Percentiles rank a stretch among this genome's conserved stretches.
These are phyloP conservation scores for Leptosomus discolor DNA, from an alignment of 2,113 vertebrate genomes.

Conservation along the genomic window DNA sequence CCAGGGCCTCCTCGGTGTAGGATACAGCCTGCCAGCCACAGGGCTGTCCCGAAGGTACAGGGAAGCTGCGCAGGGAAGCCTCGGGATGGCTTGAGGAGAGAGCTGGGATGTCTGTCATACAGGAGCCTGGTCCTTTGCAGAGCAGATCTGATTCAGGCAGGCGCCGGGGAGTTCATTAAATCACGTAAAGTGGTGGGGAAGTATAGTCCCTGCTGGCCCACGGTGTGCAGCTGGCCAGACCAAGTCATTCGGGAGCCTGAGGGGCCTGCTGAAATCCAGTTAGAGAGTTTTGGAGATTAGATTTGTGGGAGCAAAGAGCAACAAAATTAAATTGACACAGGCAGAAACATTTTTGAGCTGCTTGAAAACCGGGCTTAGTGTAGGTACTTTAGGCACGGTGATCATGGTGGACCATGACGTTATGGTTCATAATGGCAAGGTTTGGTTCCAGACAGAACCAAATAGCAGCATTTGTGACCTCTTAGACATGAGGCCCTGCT, in stretches of 20 bases:
- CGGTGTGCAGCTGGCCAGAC: not conserved
- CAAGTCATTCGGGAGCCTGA: not conserved
- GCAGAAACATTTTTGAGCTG: not conserved
- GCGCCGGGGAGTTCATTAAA: not conserved
- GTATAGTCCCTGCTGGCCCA: not conserved
- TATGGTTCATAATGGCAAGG: not conserved
- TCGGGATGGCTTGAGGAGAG: not conserved
- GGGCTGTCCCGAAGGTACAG: not conserved
- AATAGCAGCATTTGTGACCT: not conserved
- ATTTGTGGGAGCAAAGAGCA: constrained; percentile 7
- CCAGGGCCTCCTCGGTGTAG: not conserved
- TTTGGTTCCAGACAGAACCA: not conserved
- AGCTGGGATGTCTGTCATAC: not conserved
- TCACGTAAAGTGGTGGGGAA: rapidly evolving
- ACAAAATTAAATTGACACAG: not conserved
- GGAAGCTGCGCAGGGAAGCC: not conserved
- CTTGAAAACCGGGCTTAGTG: not conserved
- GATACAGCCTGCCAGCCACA: not conserved
- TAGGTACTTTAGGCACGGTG: not conserved
- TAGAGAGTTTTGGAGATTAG: not conserved
- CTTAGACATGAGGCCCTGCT: not conserved
- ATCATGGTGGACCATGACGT: not conserved
- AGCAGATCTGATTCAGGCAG: not conserved
- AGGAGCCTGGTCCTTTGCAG: not conserved
- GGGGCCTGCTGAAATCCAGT: not conserved